These are phyloP conservation scores for Caenorhabditis sinica DNA, from an alignment of 2,888 invertebrate species.

Conservation along the genomic window DNA sequence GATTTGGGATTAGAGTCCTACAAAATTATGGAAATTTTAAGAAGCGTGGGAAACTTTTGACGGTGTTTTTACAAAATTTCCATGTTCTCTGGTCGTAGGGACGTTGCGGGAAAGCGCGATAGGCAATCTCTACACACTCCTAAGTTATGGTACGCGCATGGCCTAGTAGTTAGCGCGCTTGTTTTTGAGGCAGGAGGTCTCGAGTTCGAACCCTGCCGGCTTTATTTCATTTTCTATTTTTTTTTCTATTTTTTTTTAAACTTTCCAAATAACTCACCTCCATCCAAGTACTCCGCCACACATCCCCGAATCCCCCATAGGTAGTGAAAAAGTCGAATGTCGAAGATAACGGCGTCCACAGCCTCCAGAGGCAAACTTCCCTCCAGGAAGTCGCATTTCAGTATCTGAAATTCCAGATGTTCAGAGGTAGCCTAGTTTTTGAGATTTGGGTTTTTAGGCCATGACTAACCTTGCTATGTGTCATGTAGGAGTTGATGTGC, in stretches of 20 bases:
- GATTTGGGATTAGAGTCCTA: background rate
- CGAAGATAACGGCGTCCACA: conserved; percentile 80
- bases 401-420: conserved; percentile 68
- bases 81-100: too few species aligned
- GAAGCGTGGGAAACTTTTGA: conserved; percentile 44
- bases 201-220: background rate
- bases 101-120: background rate
- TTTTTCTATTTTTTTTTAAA: background rate
- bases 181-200: background rate
- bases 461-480: conserved; percentile 73
- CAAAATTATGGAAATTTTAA: background rate
- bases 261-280: conserved; percentile 66
- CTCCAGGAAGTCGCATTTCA: conserved; percentile 79
- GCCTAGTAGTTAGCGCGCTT: background rate
- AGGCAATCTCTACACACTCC: background rate
- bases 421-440: background rate
- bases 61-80: too few species aligned
- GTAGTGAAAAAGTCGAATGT: conserved; percentile 79
- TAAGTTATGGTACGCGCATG: background rate
- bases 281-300: conserved; percentile 81
- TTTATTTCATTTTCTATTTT: background rate
- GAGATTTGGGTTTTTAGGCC: background rate
- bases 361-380: conserved; percentile 75
- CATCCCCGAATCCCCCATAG: conserved; percentile 82
- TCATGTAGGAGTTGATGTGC: conserved; percentile 76